Evolutionary conservation across 2,888 invertebrate genomes (phyloP).

Genomic region (Eupithecia abbreviata): DNA sequence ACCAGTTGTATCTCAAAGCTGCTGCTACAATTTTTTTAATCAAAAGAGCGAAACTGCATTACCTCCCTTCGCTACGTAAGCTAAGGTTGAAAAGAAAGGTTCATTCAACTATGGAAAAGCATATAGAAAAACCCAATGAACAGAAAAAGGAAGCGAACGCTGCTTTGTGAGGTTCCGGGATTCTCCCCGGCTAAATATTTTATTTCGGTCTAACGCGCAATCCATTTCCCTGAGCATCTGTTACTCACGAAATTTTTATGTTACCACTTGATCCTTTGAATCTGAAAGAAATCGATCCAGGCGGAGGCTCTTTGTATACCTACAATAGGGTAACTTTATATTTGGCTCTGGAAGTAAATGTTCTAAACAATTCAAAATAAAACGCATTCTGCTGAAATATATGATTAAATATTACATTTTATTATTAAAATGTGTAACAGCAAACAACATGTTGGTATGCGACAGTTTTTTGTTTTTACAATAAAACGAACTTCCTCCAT

Average conservation of each 20-base stretch:
- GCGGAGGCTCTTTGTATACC: not conserved
- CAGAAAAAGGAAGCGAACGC: slow-evolving; percentile 56
- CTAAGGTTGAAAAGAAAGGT: slow-evolving; percentile 16
- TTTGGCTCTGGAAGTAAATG: not conserved
- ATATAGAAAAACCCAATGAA: slow-evolving; percentile 49
- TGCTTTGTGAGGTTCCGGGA: slow-evolving; percentile 62
- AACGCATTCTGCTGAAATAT: not conserved
- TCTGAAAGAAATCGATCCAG: slow-evolving; percentile 16
- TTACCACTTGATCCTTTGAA: slow-evolving; percentile 27
- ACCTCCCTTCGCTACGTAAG: not conserved
- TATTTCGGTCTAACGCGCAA: slow-evolving; percentile 66
- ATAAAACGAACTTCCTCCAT: not conserved
- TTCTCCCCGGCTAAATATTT: slow-evolving; percentile 67
- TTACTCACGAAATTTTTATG: slow-evolving; percentile 33
- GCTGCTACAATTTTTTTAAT: not conserved
- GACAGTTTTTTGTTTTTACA: slow-evolving; percentile 1
- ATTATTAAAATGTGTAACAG: not conserved
- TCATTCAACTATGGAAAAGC: slow-evolving; percentile 9
- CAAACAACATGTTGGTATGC: not conserved
- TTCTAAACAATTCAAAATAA: not conserved
- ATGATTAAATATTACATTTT: not conserved
- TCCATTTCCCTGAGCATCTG: slow-evolving; percentile 52
- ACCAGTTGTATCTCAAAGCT: not conserved
- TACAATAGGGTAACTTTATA: not conserved
- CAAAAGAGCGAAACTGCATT: not conserved